These are phyloP conservation scores for Thomomys bottae DNA, from an alignment of 2,113 vertebrate genomes.

Conservation along the genomic window DNA sequence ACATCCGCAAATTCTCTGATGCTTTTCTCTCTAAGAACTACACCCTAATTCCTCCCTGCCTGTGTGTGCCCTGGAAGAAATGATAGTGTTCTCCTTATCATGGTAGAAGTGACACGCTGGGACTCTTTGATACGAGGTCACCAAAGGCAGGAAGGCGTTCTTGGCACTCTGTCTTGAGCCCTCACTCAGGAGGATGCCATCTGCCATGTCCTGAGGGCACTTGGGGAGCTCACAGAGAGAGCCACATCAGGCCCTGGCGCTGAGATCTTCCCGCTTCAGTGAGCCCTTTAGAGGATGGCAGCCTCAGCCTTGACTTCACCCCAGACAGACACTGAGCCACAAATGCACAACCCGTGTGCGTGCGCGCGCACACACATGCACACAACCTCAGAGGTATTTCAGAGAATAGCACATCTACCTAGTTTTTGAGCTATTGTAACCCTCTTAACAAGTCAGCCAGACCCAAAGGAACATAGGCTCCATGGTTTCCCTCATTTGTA, in stretches of 20 bases:
- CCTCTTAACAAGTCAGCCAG: too few species aligned
- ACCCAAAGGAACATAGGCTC: too few species aligned
- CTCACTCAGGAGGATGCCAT: neutral
- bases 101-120: neutral
- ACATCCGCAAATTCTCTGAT: neutral
- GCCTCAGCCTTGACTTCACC: neutral
- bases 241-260: neutral
- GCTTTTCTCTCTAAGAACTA: neutral
- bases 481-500: too few species aligned
- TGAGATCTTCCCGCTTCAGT: neutral
- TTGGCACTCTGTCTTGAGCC: neutral
- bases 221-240: too few species aligned
- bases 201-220: too few species aligned
- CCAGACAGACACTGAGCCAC: neutral
- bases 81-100: neutral
- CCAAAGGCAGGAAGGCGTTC: neutral
- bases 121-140: neutral
- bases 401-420: too few species aligned
- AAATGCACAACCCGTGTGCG: neutral
- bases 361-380: too few species aligned
- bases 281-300: neutral
- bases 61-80: neutral
- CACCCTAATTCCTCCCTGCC: neutral
- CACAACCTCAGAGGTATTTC: neutral
- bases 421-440: too few species aligned